Conservation (phyloP, 2,113 vertebrate species). For the Petromus typicus region DNA sequence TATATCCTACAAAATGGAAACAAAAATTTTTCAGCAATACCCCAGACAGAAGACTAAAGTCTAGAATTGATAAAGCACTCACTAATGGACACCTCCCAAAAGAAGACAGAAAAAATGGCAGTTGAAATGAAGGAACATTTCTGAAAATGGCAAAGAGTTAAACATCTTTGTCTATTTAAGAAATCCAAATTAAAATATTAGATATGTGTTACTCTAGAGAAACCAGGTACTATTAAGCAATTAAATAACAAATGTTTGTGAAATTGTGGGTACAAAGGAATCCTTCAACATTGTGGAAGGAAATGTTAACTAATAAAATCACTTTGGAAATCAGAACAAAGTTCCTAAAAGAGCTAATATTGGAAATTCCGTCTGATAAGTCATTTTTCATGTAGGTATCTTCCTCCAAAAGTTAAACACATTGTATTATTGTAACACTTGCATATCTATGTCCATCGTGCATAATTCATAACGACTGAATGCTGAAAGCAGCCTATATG, state of each 20-base stretch:
- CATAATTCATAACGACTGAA: no score
- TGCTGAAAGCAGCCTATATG: no score
- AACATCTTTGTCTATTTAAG: no score
- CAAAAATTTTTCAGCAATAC: not conserved
- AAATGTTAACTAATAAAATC: not conserved
- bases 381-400: no score
- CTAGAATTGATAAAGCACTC: not conserved
- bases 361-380: not conserved
- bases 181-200: no score
- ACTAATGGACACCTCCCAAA: not conserved
- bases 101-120: not conserved
- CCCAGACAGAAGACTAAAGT: not conserved
- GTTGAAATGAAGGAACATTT: no score
- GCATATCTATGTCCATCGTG: no score
- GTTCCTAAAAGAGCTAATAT: not conserved
- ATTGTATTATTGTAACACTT: no score
- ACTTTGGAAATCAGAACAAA: not conserved
- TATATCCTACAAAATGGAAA: not conserved
- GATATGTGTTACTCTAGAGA: not conserved
- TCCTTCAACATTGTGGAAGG: not conserved
- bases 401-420: no score
- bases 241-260: not conserved
- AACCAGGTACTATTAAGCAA: not conserved
- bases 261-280: not conserved
- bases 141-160: no score